Evolutionary conservation across 1,140 invertebrate genomes (phyloP).

Genomic region (Aphelenchoides avenae): DNA sequence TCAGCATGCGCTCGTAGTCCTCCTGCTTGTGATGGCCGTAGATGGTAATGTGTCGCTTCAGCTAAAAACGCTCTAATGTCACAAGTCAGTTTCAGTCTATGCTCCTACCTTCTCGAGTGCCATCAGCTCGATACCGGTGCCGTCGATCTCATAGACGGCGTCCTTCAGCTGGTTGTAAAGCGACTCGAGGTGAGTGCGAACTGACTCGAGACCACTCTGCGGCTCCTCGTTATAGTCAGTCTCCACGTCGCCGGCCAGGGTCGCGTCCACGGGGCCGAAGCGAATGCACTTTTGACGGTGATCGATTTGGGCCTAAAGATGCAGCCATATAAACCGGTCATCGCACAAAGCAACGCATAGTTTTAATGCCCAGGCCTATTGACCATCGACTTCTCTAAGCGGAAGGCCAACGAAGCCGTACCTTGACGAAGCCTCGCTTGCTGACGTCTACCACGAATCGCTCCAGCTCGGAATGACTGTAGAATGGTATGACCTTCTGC

Average conservation of each 20-base stretch:
- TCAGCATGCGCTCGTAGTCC: conserved; percentile 54
- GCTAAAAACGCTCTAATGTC: conserved; percentile 7
- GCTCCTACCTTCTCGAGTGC: conserved; percentile 37
- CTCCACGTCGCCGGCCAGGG: conserved; percentile 52
- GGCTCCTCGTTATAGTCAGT: conserved; percentile 31
- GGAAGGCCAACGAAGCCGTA: neutral
- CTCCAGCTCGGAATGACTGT: conserved; percentile 43
- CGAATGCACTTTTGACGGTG: conserved; percentile 50
- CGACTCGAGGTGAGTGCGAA: conserved; percentile 43
- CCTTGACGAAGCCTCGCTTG: conserved; percentile 51
- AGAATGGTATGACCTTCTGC: conserved; percentile 52
- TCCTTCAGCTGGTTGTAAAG: conserved; percentile 44
- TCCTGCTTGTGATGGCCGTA: conserved; percentile 40
- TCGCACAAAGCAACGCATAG: too few species aligned
- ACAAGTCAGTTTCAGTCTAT: too few species aligned
- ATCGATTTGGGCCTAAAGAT: conserved; percentile 45
- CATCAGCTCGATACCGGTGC: conserved; percentile 5
- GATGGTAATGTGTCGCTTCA: conserved; percentile 36
- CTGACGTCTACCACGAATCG: conserved; percentile 49
- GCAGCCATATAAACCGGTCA: conserved; percentile 15
- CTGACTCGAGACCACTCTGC: conserved; percentile 34
- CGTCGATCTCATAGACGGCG: conserved; percentile 35
- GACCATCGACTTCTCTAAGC: too few species aligned
- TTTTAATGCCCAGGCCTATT: too few species aligned
- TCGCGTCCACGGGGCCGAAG: conserved; percentile 47